A percentile compares a stretch with the other conserved stretches of the same genome.
Evolutionary conservation across 2,113 vertebrate genomes (phyloP).

Genomic region (Grammomys surdaster): DNA sequence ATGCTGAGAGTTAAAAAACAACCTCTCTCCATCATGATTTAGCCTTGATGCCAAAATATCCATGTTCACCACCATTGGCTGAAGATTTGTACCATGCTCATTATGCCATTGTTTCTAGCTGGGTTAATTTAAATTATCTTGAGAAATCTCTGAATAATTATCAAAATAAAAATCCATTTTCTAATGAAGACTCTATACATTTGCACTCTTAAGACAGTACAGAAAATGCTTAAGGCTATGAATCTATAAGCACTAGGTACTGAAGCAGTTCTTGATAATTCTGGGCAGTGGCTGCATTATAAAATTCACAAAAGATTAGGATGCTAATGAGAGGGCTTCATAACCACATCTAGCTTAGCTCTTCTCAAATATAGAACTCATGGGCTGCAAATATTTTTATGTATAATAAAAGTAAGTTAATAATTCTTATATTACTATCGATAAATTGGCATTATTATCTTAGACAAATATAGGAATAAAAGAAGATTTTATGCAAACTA

Average conservation of each 20-base stretch:
- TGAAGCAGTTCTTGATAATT: slow-evolving; percentile 77
- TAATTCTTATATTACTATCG: not conserved
- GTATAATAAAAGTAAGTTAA: slow-evolving; percentile 34
- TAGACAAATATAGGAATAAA: slow-evolving; percentile 1
- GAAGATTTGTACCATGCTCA: slow-evolving; percentile 75
- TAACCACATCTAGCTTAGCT: slow-evolving; percentile 74
- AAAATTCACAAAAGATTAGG: slow-evolving; percentile 83
- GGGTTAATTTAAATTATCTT: slow-evolving; percentile 47
- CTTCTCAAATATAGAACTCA: slow-evolving; percentile 48
- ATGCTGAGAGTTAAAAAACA: slow-evolving; percentile 15
- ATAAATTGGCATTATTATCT: not conserved
- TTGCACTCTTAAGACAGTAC: slow-evolving; percentile 76
- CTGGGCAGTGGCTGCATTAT: slow-evolving; percentile 74
- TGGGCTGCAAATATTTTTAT: not conserved
- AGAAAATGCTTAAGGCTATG: slow-evolving; percentile 68
- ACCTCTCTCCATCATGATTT: not conserved
- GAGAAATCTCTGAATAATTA: slow-evolving; percentile 68
- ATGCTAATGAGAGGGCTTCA: slow-evolving; percentile 74
- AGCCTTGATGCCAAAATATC: slow-evolving; percentile 60
- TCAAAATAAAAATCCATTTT: slow-evolving; percentile 69
- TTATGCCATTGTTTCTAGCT: slow-evolving; percentile 75
- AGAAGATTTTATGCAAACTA: not conserved
- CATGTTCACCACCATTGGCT: slow-evolving; percentile 62
- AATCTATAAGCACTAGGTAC: slow-evolving; percentile 62
- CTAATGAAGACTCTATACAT: slow-evolving; percentile 76